Base-by-base conservation (phyloP, 2,888 invertebrate species). In the Microdon myrmicae region DNA sequence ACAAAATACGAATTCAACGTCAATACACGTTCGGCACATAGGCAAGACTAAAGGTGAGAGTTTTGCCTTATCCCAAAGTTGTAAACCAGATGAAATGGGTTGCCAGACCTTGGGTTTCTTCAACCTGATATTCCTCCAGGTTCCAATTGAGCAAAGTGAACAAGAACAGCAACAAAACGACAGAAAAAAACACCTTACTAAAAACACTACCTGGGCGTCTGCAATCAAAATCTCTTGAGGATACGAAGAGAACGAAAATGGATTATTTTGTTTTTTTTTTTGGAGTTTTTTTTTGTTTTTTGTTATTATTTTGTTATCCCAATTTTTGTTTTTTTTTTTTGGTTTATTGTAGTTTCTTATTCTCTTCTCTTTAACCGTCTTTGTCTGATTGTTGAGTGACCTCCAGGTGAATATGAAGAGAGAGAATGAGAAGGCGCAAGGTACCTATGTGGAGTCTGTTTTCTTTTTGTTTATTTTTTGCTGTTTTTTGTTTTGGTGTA, bases 41-140 rank as follows among this genome's bases (percentile, higher is more conserved):
- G 67, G 61, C 58, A 59, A 64, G 61, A 68, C 68, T 68, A 48
- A 68, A 67, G 61, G 67, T 68, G 68, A 68, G 68, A 68, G 66
- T 67, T 56, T 67, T 60, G 43, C 58, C 47, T 51, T 64, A 58
- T 58, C 43, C 51, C 51, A 64, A 58, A n/a, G n/a, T n/a, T 45
- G 41, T 58, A 58, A 64, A 58, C 64, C 51, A 58, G 64, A 51
- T 58, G 58, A 28, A 9, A 47, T 47, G 64, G 64, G 64, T 64
- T 64, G 64, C 64, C 64, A 64, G 64, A n/a, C n/a, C n/a, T n/a
- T n/a, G n/a, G 58, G 35, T 51, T 45, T 47, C 38, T 53, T 2
- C 8, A 22, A 47, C 14, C 19, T 26, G 23, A 44, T 56, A 23
- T 58, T 64, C 44, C 58, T 64, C 31, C 41, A 64, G 61, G 61